A percentile compares a stretch with the other conserved stretches of the same genome.
phyloP scores from a whole-genome alignment of 2,797 vertebrate genomes.

The Euphonia xanthogaster region DNA sequence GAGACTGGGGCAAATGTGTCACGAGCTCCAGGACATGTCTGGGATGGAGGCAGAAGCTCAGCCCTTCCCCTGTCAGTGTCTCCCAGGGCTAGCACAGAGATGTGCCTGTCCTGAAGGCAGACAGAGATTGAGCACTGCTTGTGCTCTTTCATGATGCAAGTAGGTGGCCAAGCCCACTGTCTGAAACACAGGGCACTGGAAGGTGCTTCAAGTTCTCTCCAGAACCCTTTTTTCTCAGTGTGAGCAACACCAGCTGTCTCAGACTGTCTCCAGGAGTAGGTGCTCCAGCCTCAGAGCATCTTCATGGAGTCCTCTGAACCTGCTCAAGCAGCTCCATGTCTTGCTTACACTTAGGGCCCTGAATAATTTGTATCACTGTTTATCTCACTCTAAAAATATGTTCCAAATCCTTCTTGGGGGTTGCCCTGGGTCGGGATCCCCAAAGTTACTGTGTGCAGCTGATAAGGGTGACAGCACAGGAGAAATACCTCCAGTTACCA shows the following conservation, averaged over 20 bases:
- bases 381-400: neutral
- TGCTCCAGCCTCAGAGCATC: neutral
- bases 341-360: neutral
- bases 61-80: neutral
- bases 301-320: neutral
- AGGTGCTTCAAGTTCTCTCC: neutral
- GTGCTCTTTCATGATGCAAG: neutral
- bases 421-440: neutral
- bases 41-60: neutral
- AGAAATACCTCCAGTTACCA: neutral
- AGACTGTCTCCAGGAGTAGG: neutral
- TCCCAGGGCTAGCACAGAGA: neutral
- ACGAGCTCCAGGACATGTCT: neutral
- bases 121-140: neutral
- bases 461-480: neutral
- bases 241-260: neutral
- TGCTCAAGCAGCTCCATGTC: accelerated
- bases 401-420: neutral
- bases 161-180: neutral
- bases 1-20: neutral
- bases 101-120: neutral
- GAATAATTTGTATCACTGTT: neutral
- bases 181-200: neutral
- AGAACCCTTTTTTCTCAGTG: neutral
- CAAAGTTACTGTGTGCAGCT: neutral